Base-by-base conservation (phyloP, 2,113 vertebrate genomes). In the Istiophorus platypterus region DNA sequence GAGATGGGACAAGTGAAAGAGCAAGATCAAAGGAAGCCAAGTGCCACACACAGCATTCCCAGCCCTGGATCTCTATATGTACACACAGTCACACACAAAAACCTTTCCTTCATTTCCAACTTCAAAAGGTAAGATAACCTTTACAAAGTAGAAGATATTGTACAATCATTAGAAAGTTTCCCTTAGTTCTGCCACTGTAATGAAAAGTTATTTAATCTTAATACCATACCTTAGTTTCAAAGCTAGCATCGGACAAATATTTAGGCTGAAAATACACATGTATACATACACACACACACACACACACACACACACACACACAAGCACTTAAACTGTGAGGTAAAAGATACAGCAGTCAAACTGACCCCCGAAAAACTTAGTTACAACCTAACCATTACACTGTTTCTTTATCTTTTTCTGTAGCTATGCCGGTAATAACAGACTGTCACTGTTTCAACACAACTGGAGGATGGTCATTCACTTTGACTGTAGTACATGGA, bases 11-110 rank as follows among this genome's bases (percentile, higher is more conserved):
- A 92, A 95, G 95, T 80, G 96, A 97, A 94, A 94, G 94, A 95
- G 94, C 92, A 17, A 89, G 96, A 98, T 97, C 96, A 98, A 97
- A 97, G 96, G 88, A 91, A 93, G 94, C 95, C 94, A 93, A 93
- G 93, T 96, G 92, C 96, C 96, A 96, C 97, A 97, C 96, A 97
- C 95, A 96, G 93, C 88, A 95, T 94, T 87, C 78, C 62, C 66
- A 90, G 72, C 47, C 49, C 57, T 2, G 22, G 24, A 29, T 81
- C 70, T 80, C 20, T 61, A 42, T 22, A 22, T 67, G 18, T 34
- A 77, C 39, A 61, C 78, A 85, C 73, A 80, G 9, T 73, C 58
- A n/a, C 65, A 61, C 82, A 74, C 56, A 66, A 56, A 79, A 12
- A 39, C 18, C 6, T 34, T 54, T 56, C n/a, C 29, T 58, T 70